Conservation (phyloP, 2,113 vertebrate species). For the Gambusia affinis region DNA sequence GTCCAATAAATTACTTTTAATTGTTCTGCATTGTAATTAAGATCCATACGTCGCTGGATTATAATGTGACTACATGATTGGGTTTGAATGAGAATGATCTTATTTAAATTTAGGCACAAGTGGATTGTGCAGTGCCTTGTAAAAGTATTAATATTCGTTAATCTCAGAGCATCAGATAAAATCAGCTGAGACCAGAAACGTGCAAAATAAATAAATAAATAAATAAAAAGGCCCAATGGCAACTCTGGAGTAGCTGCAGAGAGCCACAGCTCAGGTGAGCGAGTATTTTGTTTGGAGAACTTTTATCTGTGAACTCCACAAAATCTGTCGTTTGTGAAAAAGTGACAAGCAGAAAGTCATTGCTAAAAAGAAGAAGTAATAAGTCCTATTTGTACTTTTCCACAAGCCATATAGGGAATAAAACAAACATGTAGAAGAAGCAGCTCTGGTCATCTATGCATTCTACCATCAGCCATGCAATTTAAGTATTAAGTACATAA, state of each 20-base stretch:
- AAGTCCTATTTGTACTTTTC: background rate
- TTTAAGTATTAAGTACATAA: no score
- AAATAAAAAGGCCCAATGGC: background rate
- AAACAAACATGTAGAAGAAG: background rate
- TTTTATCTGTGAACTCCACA: background rate
- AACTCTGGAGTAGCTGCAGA: background rate
- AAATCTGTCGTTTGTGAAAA: background rate
- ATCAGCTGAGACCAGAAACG: background rate
- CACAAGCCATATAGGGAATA: background rate
- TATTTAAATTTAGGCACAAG: background rate
- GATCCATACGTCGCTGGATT: background rate
- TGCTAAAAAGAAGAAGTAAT: background rate
- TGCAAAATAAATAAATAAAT: background rate
- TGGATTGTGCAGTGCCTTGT: background rate
- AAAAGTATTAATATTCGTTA: background rate
- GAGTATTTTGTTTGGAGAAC: background rate
- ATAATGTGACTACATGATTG: background rate
- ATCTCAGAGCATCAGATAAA: background rate
- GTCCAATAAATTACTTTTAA: background rate
- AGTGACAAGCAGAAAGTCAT: background rate
- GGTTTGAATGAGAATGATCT: background rate
- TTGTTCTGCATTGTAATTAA: background rate
- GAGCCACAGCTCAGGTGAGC: background rate
- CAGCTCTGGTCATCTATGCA: no score
- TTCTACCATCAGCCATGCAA: no score